phyloP scores from a whole-genome alignment of 2,888 invertebrate genomes.

The Ptycholaimellus sp. region DNA sequence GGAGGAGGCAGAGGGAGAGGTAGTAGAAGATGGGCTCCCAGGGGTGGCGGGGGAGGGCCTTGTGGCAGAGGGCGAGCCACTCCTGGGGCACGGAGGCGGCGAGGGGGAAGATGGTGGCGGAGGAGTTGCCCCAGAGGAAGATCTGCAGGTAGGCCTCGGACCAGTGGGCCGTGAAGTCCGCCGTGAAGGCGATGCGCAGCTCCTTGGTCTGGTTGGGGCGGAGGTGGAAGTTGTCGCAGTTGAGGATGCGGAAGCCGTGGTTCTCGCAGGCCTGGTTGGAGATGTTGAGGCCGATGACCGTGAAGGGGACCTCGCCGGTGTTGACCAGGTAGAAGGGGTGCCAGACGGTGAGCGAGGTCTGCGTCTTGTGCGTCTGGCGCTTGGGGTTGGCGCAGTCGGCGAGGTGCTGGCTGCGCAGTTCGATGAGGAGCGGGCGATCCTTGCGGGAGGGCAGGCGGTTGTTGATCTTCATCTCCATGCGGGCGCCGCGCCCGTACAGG shows the following conservation, averaged over 20 bases:
- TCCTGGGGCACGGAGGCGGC: constrained; percentile 42
- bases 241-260: constrained; percentile 46
- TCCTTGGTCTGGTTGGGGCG: constrained; percentile 47
- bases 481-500: constrained; percentile 56
- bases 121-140: constrained; percentile 25
- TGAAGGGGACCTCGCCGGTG: constrained; percentile 55
- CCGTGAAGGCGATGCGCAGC: constrained; percentile 62
- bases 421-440: constrained; percentile 49
- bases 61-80: constrained; percentile 44
- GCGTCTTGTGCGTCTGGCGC: constrained; percentile 28
- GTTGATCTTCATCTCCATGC: constrained; percentile 62
- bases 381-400: constrained; percentile 36
- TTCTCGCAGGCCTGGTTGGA: constrained; percentile 30
- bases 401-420: constrained; percentile 44
- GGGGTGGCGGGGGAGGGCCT: constrained; percentile 43
- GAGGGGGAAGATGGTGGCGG: constrained; percentile 37
- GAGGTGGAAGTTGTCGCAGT: constrained; percentile 47
- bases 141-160: constrained; percentile 36
- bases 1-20: constrained; percentile 24
- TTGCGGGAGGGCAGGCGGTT: constrained; percentile 62
- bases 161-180: constrained; percentile 56
- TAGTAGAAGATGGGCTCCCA: constrained; percentile 52
- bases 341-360: constrained; percentile 47
- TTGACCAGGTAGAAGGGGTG: constrained; percentile 61
- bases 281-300: constrained; percentile 30